These are phyloP conservation scores for Sylvia atricapilla DNA, from an alignment of 2,113 vertebrate genomes.

Conservation along the genomic window DNA sequence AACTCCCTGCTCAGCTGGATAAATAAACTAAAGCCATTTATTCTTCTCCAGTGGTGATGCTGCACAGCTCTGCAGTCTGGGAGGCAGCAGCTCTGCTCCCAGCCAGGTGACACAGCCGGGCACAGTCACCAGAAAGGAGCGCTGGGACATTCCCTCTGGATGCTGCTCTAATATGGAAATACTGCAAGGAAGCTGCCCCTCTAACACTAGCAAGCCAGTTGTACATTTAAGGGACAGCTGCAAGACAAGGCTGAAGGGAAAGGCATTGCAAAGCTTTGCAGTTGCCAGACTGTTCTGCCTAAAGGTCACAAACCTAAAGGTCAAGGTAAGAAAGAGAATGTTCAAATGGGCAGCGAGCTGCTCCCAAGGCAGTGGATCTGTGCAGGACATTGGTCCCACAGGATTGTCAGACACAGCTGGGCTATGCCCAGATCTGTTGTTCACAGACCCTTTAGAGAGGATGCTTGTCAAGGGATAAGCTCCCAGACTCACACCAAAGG, in stretches of 20 bases:
- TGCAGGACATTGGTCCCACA: not conserved
- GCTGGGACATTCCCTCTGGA: not conserved
- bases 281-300: not conserved
- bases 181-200: not conserved
- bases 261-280: not conserved
- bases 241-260: not conserved
- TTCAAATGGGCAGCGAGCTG: fast-evolving
- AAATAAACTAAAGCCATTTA: not conserved
- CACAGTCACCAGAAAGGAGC: not conserved
- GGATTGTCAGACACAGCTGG: not conserved
- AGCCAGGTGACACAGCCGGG: not conserved
- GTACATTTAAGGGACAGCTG: not conserved
- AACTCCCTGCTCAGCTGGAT: not conserved
- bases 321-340: not conserved
- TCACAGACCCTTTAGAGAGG: not conserved
- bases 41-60: not conserved
- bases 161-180: not conserved
- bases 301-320: fast-evolving
- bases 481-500: fast-evolving
- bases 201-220: not conserved
- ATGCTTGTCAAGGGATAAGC: not conserved
- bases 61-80: fast-evolving
- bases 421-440: not conserved
- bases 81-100: not conserved
- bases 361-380: not conserved